Percentiles rank a stretch among this genome's conserved stretches.
These are phyloP conservation scores for Xiphophorus hellerii DNA, from an alignment of 2,113 vertebrate genomes.

Conservation along the genomic window DNA sequence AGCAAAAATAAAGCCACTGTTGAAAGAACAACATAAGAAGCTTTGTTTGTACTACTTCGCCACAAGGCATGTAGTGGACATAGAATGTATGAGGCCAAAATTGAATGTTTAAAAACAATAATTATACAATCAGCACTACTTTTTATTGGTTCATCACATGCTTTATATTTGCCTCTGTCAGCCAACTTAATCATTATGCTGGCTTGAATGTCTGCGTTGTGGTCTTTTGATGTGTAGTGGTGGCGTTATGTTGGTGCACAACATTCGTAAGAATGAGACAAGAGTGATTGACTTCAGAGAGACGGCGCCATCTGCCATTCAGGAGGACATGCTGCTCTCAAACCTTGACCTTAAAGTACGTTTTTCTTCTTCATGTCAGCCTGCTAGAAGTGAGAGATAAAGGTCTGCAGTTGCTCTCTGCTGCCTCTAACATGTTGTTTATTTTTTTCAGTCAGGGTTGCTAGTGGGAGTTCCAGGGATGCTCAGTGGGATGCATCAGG, in stretches of 20 bases:
- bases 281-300: slow-evolving; percentile 94
- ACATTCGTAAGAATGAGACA: slow-evolving; percentile 92
- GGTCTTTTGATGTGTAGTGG: slow-evolving; percentile 78
- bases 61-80: too few relatives aligned
- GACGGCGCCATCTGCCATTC: slow-evolving; percentile 87
- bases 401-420: not conserved
- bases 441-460: slow-evolving; percentile 85
- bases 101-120: too few relatives aligned
- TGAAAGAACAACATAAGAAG: too few relatives aligned
- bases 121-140: too few relatives aligned
- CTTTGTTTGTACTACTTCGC: too few relatives aligned
- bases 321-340: slow-evolving; percentile 81
- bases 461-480: slow-evolving; percentile 94
- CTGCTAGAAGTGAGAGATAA: not conserved
- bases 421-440: slow-evolving; percentile 15
- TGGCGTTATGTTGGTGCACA: slow-evolving; percentile 95
- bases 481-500: slow-evolving; percentile 90
- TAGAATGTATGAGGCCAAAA: too few relatives aligned
- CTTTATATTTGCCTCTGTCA: not conserved
- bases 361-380: not conserved
- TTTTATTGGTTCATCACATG: too few relatives aligned
- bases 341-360: slow-evolving; percentile 84
- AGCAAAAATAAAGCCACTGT: too few relatives aligned
- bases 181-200: not conserved
- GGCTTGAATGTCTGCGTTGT: not conserved